Evolutionary conservation across 1,140 invertebrate species (phyloP), one percentile per base, ranked within the genome.

Genomic region (Pomacea maculata): DNA sequence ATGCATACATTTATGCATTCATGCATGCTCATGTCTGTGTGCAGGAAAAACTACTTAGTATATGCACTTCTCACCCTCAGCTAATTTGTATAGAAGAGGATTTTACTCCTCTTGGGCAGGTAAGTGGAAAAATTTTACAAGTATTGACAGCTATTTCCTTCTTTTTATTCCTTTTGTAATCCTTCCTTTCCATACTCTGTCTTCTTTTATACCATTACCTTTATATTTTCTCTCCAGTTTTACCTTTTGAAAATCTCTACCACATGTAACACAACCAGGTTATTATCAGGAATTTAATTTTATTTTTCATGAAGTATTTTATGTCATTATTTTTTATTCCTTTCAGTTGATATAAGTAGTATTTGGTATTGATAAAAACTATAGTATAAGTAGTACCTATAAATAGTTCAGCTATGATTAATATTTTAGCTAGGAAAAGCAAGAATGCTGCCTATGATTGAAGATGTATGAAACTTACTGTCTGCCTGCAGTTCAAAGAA

Each of bases 31-130:
- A n/a, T 29, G 14, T 71, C 12, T 71, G 17, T 73, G 73, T 70
- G 12, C 63, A 82, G 78, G 10, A 19, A 73, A 65, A 61, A 34
- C 78, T 80, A 11, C 45, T 79, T 61, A 15, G 74, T 10, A 80
- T 76, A 21, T 76, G 77, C 71, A 68, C 57, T 25, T 19, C 71
- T 11, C 78, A 80, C 68, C 55, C 72, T 29, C 45, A 61, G 25
- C 55, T 79, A 17, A 75, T 79, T 74, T 72, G 71, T 45, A 68
- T 25, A 25, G 76, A 63, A 55, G 25, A 29, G 11, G 67, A 78
- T 29, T 74, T 82, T 57, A 78, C 77, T 72, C 70, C 75, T 57
- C 68, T 80, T 55, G 82, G 72, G 29, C 80, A 81, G 64, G 80
- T 81, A 34, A 57, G 64, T 70, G 63, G 5, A 1, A 6, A 9